Evolutionary conservation across 2,797 vertebrate genomes (phyloP).

Genomic region (Chromis chromis): DNA sequence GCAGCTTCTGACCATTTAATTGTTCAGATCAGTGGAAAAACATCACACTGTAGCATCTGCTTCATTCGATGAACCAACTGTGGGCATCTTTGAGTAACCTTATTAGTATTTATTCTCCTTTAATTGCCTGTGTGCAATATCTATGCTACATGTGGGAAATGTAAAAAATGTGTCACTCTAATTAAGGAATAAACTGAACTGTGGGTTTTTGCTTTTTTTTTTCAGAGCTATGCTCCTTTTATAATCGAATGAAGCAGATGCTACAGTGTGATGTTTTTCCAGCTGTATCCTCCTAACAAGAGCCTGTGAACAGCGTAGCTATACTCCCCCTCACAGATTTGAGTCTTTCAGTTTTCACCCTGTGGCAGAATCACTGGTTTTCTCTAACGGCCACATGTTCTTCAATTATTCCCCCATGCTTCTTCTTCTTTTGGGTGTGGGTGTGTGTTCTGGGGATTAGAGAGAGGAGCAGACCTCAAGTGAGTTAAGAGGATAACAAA

Average conservation of each 20-base stretch:
- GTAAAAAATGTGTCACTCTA: not conserved
- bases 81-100: constrained; percentile 11
- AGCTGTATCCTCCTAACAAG: constrained; percentile 60
- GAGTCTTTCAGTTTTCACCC: constrained; percentile 67
- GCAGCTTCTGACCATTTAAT: not conserved
- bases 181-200: constrained; percentile 23
- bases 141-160: constrained; percentile 28
- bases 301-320: constrained; percentile 40
- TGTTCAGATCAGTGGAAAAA: constrained; percentile 17
- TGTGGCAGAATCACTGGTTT: constrained; percentile 66
- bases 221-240: constrained; percentile 20
- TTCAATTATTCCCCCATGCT: constrained; percentile 60
- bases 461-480: constrained; percentile 68
- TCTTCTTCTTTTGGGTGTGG: constrained; percentile 63
- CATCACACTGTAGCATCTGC: too few species aligned
- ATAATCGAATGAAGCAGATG: constrained; percentile 55
- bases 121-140: constrained; percentile 2
- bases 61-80: too few species aligned
- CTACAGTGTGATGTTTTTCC: constrained; percentile 48
- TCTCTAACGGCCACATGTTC: constrained; percentile 60
- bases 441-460: constrained; percentile 75
- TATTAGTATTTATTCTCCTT: constrained; percentile 28
- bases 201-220: constrained; percentile 19
- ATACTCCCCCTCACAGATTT: constrained; percentile 70
- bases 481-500: constrained; percentile 77